A percentile compares a stretch with the other conserved stretches of the same genome.
Conservation (phyloP, 2,797 vertebrate species). For the Alectoris magna region DNA sequence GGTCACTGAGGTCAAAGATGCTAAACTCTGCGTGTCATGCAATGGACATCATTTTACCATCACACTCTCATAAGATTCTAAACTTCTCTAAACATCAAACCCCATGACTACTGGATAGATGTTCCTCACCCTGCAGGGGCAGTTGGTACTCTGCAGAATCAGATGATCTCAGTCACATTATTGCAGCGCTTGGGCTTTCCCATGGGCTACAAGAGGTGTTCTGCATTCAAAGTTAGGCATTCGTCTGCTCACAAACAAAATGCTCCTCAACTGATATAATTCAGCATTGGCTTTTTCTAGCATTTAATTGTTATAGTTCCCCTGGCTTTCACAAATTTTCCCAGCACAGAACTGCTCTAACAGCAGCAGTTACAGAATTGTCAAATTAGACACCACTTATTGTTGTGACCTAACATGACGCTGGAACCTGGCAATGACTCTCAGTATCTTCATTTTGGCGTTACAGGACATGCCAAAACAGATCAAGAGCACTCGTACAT, state of each 20-base stretch:
- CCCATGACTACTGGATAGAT: not conserved
- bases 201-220: not conserved
- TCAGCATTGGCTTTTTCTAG: not conserved
- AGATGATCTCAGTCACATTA: not conserved
- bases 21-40: not conserved
- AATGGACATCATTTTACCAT: not conserved
- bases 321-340: not conserved
- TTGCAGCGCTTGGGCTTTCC: not conserved
- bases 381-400: not conserved
- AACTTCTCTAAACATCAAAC: not conserved
- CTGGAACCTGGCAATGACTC: not conserved
- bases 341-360: not conserved
- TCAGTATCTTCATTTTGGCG: rapidly evolving
- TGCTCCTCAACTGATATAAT: not conserved
- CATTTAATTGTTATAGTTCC: not conserved
- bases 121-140: not conserved
- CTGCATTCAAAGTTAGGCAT: not conserved
- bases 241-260: not conserved
- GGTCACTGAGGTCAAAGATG: not conserved
- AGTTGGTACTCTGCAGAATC: not conserved
- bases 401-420: rapidly evolving
- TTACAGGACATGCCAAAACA: not conserved
- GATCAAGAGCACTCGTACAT: constrained; percentile 29
- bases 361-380: not conserved
- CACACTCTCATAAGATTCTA: not conserved